Base-by-base conservation (phyloP, 2,888 invertebrate genomes). In the Campoplex nolae region DNA sequence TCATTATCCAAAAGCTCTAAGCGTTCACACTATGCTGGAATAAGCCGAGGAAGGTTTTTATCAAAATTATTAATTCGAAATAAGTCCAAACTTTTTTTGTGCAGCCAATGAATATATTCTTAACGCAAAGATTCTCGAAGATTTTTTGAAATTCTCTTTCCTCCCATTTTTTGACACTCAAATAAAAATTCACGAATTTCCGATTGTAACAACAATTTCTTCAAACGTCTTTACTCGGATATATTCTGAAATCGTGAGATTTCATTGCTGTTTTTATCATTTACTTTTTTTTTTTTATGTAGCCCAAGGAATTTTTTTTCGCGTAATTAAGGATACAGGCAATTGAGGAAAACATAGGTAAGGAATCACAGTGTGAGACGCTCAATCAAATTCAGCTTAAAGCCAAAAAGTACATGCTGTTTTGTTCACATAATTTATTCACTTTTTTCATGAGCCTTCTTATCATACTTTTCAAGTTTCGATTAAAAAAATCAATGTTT, bases 1-100 rank as follows among this genome's bases (percentile, higher is more conserved):
- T 84, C 9, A 87, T 87, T 84, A 85, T 71, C 54, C 78, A 62
- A 42, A 70, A 68, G 67, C 73, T 45, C 70, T 45, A 85, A 79
- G 83, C 86, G 76, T 82, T 76, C 75, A 42, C 84, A 79, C 87
- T 71, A 74, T 76, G 68, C 65, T 18, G 76, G 71, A 80, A 70
- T 65, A 48, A 23, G 16, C 16, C 45, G 23, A 73, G 65, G 45
- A 62, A 54, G 51, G 56, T 68, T 70, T 38, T n/a, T 1, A 62
- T 32, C 62, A 28, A 32, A 62, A 11, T 23, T 0, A 28, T 62
- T 45, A 56, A 70, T 51, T 13, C 3, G 16, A 51, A 51, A 51
- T 51, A 6, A 18, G 51, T 51, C 51, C 3, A n/a, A 51, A 51
- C 11, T 48, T 1, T 42, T 42, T 9, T 51, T 51, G 51, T 3